Conservation (phyloP, 2,113 vertebrate species). For the Mesitornis unicolor region DNA sequence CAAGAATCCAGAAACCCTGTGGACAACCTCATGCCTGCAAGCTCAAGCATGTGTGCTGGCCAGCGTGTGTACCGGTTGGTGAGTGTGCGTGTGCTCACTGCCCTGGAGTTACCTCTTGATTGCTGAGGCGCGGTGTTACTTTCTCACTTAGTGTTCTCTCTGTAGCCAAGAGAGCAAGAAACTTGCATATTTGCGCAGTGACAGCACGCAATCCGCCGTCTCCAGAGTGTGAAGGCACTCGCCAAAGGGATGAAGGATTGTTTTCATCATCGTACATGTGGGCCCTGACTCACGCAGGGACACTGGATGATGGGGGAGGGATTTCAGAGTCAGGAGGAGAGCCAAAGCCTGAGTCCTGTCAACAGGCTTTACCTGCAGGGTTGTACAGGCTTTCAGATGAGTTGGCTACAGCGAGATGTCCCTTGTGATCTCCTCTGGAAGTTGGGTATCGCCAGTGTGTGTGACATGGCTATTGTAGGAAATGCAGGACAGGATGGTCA, state of each 20-base stretch:
- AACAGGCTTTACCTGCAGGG: neutral
- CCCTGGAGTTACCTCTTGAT: neutral
- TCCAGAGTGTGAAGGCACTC: neutral
- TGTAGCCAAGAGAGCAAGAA: neutral
- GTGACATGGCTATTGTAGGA: neutral
- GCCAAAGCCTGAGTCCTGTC: neutral
- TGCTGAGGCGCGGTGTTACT: neutral
- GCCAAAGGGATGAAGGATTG: neutral
- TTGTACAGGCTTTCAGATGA: neutral
- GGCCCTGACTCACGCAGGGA: neutral
- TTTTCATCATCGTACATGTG: neutral
- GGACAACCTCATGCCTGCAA: neutral
- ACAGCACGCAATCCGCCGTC: neutral
- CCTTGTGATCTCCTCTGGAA: neutral
- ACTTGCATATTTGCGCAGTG: neutral
- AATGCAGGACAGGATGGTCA: rapidly evolving
- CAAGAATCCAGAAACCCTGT: neutral
- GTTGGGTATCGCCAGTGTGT: rapidly evolving
- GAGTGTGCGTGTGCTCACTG: rapidly evolving
- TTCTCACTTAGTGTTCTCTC: rapidly evolving
- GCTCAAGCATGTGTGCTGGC: rapidly evolving
- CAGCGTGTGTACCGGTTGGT: neutral
- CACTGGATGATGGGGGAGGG: neutral
- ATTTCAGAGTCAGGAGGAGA: neutral
- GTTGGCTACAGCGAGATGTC: neutral